Base-by-base conservation (phyloP, 2,888 invertebrate genomes). In the Ceramica pisi region DNA sequence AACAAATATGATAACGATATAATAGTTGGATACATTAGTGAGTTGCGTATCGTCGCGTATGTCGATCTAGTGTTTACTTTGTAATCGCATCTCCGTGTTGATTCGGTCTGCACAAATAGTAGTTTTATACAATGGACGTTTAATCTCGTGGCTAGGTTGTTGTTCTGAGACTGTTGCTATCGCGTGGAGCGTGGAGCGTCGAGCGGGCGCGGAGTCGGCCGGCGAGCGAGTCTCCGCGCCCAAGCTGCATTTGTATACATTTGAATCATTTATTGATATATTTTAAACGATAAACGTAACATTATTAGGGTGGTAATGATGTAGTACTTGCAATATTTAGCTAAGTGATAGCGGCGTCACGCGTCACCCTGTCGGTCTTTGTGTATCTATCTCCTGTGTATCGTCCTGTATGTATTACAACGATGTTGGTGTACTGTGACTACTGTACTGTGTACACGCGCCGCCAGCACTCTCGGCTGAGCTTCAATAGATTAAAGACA, bases 291-390 rank as follows among this genome's bases (percentile, higher is more conserved):
- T 92, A 85, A 85, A 86, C 85, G 81, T 85, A 89, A 89, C 91
- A 88, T 91, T 89, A 88, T 91, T 93, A 93, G 94, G 90, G 92
- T 92, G 93, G 93, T 93, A 92, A 86, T 93, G 90, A 91, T 89
- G 94, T 94, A 94, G 94, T 93, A 93, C 91, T 93, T 92, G 94
- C 94, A 94, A 94, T 94, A 94, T 92, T 93, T 94, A 94, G 94
- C 91, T 92, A 90, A 92, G 94, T 89, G 91, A 91, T 90, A 90
- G 92, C 91, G 89, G 87, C 92, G 91, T 90, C 91, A 89, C 92
- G 87, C 92, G 91, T 90, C 91, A 89, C 92, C 89, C 89, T 86
- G 90, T 90, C 86, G 89, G 89, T 90, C 88, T 88, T 85, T 88
- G 87, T 89, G 88, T 90, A 86, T 89, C 87, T 90, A 86, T 89